Base-by-base conservation (phyloP, 2,113 vertebrate genomes). In the Eptatretus burgeri region DNA sequence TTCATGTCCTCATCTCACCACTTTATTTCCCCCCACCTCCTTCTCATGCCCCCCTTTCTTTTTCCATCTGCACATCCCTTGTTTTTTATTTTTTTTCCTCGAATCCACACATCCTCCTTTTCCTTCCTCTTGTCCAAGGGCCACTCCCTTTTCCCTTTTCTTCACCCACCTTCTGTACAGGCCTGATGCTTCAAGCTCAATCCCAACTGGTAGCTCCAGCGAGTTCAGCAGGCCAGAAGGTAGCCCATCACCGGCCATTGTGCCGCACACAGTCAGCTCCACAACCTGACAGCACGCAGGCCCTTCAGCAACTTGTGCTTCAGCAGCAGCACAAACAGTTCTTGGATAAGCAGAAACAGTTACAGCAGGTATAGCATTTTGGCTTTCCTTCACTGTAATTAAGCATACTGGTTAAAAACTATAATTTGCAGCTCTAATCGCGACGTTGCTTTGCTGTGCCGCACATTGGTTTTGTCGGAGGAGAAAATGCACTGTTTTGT, bases 241-340 rank as follows among this genome's bases (percentile, higher is more conserved):
- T 94, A 66, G 80, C 84, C 67, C 82, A 83, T 73, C 88, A 94
- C 74, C 89, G 85, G 68, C 89, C 89, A 0, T 73, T 96, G 65
- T 88, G 89, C 20, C 80, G 89, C 66, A 96, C 89, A 1, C 89
- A 96, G 78, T 94, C 88, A 1, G 88, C 89, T 13, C 89, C 89
- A 1, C 79, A 93, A 73, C 89, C 89, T 20, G 87, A 96, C 78
- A 93, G 78, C 62, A 74, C 82, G 7, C 89, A 89, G 73, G 89
- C 86, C 63, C 77, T 94, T 70, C 86, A 96, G 77, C 89, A 94
- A 74, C 77, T 94, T 71, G 88, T 96, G 64, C 81, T 96, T 69
- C 89, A 96, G 75, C 89, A 96, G 75, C 89, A 94, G 71, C 89
- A 96, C 76, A 87, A 96, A 77, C 89, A 94, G 74, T 96, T 96